phyloP scores from a whole-genome alignment of 2,888 invertebrate genomes.

The Sminthurinus aureus region DNA sequence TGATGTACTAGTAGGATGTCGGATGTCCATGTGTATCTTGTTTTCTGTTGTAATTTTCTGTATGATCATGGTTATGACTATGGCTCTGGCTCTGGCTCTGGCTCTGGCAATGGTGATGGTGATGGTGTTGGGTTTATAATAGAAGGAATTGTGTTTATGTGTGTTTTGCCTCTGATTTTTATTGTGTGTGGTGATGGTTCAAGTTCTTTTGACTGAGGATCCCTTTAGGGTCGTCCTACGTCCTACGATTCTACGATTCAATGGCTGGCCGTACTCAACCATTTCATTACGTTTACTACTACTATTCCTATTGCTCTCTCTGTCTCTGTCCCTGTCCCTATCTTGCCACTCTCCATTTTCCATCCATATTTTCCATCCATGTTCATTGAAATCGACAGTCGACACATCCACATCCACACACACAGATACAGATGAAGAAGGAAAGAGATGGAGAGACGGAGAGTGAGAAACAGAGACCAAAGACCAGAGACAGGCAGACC shows the following conservation, averaged over 20 bases:
- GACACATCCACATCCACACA: background rate
- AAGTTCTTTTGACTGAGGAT: background rate
- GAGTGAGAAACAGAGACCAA: too few species aligned
- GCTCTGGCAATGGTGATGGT: too few species aligned
- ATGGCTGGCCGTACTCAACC: background rate
- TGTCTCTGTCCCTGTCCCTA: background rate
- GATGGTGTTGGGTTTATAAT: background rate
- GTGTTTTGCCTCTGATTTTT: constrained; percentile 22
- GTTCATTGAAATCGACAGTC: constrained; percentile 3
- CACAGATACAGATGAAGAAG: background rate
- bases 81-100: too few species aligned
- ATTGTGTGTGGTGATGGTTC: constrained; percentile 25
- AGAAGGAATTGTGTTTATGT: constrained; percentile 27
- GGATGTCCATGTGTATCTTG: too few species aligned
- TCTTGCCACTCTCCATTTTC: background rate
- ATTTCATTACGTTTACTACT: too few species aligned
- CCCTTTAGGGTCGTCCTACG: constrained; percentile 4
- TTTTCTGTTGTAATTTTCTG: too few species aligned
- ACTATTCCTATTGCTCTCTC: background rate
- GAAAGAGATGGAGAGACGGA: background rate
- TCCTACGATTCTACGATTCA: background rate
- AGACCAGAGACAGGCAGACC: too few species aligned
- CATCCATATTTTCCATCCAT: background rate
- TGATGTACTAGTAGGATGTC: too few species aligned
- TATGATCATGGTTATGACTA: background rate